phyloP scores from a whole-genome alignment of 2,113 vertebrate genomes.

The Notarius quadriscutis region DNA sequence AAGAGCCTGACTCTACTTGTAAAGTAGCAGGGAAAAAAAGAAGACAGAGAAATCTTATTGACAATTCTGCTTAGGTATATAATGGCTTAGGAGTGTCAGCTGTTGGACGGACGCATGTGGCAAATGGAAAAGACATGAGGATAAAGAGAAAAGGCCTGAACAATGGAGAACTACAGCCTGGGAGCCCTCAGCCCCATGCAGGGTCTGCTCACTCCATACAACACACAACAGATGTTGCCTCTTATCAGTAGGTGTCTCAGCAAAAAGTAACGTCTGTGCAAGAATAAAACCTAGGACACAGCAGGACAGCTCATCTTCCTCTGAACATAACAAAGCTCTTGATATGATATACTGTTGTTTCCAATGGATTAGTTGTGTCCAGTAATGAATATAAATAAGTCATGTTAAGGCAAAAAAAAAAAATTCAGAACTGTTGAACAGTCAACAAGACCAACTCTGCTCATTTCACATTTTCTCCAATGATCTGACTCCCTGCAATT shows the following conservation, averaged over 20 bases:
- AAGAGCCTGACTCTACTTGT: slow-evolving; percentile 59
- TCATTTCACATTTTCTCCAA: neutral
- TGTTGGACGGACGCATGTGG: slow-evolving; percentile 77
- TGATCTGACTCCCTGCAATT: neutral
- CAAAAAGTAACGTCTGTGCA: slow-evolving; percentile 84
- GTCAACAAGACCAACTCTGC: neutral
- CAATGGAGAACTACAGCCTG: slow-evolving; percentile 73
- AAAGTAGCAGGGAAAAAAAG: slow-evolving; percentile 38
- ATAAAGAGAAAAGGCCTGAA: slow-evolving; percentile 75
- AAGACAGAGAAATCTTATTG: slow-evolving; percentile 61
- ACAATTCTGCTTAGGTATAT: slow-evolving; percentile 75
- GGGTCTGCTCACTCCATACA: slow-evolving; percentile 80
- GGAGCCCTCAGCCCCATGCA: slow-evolving; percentile 74
- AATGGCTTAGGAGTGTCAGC: slow-evolving; percentile 79
- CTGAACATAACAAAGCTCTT: neutral
- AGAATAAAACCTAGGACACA: slow-evolving; percentile 74
- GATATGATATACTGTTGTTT: neutral
- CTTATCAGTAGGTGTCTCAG: slow-evolving; percentile 83
- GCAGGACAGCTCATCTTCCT: slow-evolving; percentile 63
- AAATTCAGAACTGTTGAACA: neutral
- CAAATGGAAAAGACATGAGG: slow-evolving; percentile 77
- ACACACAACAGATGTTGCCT: slow-evolving; percentile 92
- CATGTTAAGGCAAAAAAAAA: neutral
- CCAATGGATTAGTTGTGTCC: neutral
- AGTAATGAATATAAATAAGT: neutral